Evolutionary conservation across 2,113 vertebrate genomes (phyloP).

Genomic region (rabbit (Oryctolagus cuniculus)): mOryCun1.1 NC_091436.1:14385001-14385500

Average conservation of each 20-base stretch:
- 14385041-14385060: background rate
- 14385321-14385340: background rate
- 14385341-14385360: background rate
- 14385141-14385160: background rate
- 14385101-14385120: background rate
- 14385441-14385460: background rate
- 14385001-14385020: no score
- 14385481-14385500: background rate
- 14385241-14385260: background rate
- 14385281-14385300: background rate
- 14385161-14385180: background rate
- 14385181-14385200: background rate
- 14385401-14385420: background rate
- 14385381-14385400: background rate
- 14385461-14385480: background rate
- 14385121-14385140: background rate
- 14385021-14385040: background rate
- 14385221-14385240: background rate
- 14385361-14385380: background rate
- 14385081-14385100: slow-evolving; percentile 14
- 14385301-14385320: background rate
- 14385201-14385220: slow-evolving; percentile 14
- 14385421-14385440: background rate
- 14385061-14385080: background rate
- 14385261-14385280: background rate